These are phyloP conservation scores for Oikopleura vanhoeffeni DNA, from an alignment of 23 tunicate species.

Conservation along the genomic window DNA sequence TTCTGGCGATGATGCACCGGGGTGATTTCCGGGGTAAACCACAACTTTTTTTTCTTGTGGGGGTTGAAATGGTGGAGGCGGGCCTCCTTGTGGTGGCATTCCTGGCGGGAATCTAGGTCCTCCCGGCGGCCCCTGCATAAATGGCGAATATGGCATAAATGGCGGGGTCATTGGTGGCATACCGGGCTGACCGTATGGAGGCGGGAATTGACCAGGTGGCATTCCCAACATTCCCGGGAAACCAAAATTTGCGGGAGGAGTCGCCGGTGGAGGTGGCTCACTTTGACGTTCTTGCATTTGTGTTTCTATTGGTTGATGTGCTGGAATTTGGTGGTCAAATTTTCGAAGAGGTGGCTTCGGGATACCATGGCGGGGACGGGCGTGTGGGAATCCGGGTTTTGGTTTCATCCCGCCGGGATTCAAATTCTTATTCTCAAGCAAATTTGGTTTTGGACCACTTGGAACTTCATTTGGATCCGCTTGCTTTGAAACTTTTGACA, in stretches of 20 bases:
- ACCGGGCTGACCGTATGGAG: not conserved
- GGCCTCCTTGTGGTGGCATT: not conserved
- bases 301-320: too few species aligned
- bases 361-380: too few species aligned
- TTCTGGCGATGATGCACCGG: not conserved
- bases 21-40: not conserved
- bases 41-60: not conserved
- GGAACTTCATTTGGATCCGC: not conserved
- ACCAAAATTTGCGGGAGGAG: too few species aligned
- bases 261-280: too few species aligned
- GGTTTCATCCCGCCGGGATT: not conserved
- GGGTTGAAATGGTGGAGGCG: not conserved
- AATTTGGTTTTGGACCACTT: not conserved
- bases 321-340: too few species aligned
- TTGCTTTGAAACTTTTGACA: not conserved
- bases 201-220: too few species aligned
- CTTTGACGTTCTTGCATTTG: too few species aligned
- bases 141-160: too few species aligned
- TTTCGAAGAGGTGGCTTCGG: too few species aligned
- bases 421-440: not conserved
- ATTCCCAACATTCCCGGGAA: too few species aligned
- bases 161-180: too few species aligned
- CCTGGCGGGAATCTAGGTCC: not conserved
- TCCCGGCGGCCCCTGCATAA: not conserved
- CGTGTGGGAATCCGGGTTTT: not conserved